Conservation (phyloP, 1,140 invertebrate species). For the Pogonus chalceus region DNA sequence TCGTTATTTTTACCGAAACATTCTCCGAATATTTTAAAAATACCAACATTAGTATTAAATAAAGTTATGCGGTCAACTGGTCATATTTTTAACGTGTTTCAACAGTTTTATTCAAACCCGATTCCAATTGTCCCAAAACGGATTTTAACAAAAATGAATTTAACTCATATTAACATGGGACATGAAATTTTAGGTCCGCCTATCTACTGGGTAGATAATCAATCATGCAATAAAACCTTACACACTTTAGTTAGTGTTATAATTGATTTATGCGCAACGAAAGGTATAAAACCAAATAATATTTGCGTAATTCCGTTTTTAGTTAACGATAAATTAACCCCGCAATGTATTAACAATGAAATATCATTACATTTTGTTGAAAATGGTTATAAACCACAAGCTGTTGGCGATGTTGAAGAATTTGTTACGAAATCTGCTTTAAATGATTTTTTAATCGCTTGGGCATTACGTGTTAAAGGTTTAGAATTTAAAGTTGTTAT, state of each 20-base stretch:
- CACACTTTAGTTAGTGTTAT: conserved; percentile 25
- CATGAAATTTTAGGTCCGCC: conserved; percentile 29
- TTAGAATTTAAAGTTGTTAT: conserved; percentile 35
- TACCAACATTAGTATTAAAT: conserved; percentile 25
- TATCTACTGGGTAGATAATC: conserved; percentile 28
- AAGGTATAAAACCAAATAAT: conserved; percentile 33
- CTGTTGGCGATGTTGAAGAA: conserved; percentile 27
- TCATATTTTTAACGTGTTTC: conserved; percentile 30
- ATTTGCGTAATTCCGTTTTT: conserved; percentile 33
- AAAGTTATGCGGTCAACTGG: conserved; percentile 32
- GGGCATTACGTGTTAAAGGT: conserved; percentile 32
- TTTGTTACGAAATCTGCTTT: conserved; percentile 24
- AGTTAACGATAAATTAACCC: conserved; percentile 20
- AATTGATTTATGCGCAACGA: conserved; percentile 30
- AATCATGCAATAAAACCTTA: conserved; percentile 12
- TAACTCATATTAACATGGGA: conserved; percentile 24
- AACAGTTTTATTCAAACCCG: conserved; percentile 28
- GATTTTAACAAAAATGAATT: conserved; percentile 19
- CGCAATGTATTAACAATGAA: conserved; percentile 26
- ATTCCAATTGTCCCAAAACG: conserved; percentile 20
- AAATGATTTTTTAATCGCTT: conserved; percentile 30
- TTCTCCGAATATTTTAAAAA: conserved; percentile 30
- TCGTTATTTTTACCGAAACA: conserved; percentile 32
- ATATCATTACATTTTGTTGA: conserved; percentile 29
- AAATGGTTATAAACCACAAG: conserved; percentile 28